phyloP scores from a whole-genome alignment of 2,888 invertebrate genomes.

The Drosophila sordidapex region DNA sequence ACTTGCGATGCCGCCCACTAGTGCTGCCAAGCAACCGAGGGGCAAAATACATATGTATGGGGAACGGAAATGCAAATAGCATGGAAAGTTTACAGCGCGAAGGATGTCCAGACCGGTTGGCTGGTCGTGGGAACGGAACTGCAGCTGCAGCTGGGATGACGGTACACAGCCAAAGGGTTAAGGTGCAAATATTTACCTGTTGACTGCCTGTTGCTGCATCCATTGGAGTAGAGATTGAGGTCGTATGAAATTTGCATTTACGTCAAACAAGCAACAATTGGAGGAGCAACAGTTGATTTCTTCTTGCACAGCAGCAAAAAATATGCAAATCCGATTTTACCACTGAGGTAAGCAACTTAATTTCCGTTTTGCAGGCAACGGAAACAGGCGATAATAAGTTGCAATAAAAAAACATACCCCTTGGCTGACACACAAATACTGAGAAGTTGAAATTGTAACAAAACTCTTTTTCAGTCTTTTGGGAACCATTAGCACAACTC shows the following conservation, averaged over 20 bases:
- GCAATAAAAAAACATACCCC: background rate
- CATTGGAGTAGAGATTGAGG: background rate
- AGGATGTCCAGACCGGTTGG: conserved; percentile 3
- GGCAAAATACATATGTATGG: conserved; percentile 6
- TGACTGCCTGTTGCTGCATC: conserved; percentile 42
- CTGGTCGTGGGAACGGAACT: conserved; percentile 2
- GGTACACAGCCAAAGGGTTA: conserved; percentile 27
- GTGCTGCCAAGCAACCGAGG: background rate
- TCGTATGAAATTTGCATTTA: conserved; percentile 25
- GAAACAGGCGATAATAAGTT: background rate
- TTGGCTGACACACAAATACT: background rate
- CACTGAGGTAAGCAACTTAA: conserved; percentile 49
- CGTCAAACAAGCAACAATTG: conserved; percentile 27
- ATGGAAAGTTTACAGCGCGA: conserved; percentile 23
- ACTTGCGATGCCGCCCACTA: background rate
- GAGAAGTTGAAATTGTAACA: background rate
- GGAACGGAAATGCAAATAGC: conserved; percentile 53
- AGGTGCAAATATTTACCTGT: conserved; percentile 58
- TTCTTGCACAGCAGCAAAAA: conserved; percentile 14
- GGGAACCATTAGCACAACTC: background rate
- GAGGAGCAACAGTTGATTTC: conserved; percentile 35
- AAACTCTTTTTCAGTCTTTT: background rate
- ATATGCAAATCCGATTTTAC: conserved; percentile 32
- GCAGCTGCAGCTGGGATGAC: background rate
- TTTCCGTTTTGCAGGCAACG: conserved; percentile 27